phyloP scores from a whole-genome alignment of 2,797 vertebrate genomes.

The Fringilla coelebs region DNA sequence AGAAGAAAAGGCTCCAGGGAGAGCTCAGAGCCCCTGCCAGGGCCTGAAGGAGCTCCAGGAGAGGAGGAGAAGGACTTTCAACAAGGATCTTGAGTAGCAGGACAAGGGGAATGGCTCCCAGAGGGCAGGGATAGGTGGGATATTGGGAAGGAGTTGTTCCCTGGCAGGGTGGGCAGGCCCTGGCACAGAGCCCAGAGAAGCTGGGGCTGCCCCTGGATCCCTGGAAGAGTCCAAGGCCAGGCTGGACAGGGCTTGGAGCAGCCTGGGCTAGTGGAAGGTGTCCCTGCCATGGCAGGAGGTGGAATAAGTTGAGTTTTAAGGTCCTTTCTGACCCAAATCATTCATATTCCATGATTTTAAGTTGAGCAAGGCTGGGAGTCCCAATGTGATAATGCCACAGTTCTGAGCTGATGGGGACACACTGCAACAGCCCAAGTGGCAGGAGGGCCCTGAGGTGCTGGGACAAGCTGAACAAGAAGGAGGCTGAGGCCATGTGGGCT shows the following conservation, averaged over 20 bases:
- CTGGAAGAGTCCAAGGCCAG: neutral
- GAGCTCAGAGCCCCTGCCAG: neutral
- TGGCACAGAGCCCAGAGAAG: neutral
- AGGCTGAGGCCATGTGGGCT: neutral
- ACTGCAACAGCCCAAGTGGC: neutral
- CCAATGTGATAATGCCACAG: rapidly evolving
- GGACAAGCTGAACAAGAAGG: neutral
- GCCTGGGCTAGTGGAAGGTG: rapidly evolving
- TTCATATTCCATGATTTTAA: neutral
- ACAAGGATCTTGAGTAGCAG: too few species aligned
- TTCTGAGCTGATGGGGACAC: neutral
- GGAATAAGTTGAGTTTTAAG: neutral
- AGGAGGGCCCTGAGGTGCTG: neutral
- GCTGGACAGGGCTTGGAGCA: rapidly evolving
- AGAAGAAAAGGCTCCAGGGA: neutral
- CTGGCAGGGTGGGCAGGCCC: rapidly evolving
- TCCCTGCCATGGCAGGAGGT: neutral
- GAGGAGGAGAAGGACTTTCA: neutral
- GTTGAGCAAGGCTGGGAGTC: neutral
- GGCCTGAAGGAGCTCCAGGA: neutral
- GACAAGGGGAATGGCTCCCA: neutral
- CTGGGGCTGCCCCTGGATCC: neutral
- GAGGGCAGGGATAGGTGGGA: neutral
- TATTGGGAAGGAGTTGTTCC: rapidly evolving
- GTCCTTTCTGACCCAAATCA: neutral